Percentiles rank a stretch among this genome's conserved stretches.
phyloP scores from a whole-genome alignment of 53 echinoderm and acorn worm genomes.

The Holothuria leucospilota region DNA sequence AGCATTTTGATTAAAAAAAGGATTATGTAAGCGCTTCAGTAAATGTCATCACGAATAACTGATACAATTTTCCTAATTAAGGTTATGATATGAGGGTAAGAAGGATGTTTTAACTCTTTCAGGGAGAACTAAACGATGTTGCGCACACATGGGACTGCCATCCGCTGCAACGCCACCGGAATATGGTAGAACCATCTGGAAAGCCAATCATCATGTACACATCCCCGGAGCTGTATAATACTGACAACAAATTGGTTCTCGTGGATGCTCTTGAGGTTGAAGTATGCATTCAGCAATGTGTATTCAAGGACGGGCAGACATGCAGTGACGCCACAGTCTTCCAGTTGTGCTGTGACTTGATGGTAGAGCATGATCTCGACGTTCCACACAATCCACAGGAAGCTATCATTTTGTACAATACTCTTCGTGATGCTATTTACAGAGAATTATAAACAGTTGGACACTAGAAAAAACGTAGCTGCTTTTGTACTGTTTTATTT shows the following conservation, averaged over 20 bases:
- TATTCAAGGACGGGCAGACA: conserved; percentile 19
- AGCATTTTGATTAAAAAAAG: too few relatives aligned
- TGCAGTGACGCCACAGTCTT: conserved; percentile 36
- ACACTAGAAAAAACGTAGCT: not conserved
- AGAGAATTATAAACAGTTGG: conserved; percentile 32
- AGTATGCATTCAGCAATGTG: conserved; percentile 23
- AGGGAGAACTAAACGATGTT: conserved; percentile 48
- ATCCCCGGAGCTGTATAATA: conserved; percentile 11
- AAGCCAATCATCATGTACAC: conserved; percentile 12
- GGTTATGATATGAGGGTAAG: too few relatives aligned
- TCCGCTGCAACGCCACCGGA: conserved; percentile 34
- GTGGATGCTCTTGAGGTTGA: conserved; percentile 19
- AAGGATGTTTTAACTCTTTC: conserved; percentile 6
- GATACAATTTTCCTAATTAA: too few relatives aligned
- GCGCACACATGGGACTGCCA: conserved; percentile 54
- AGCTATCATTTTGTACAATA: conserved; percentile 44
- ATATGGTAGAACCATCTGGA: conserved; percentile 33
- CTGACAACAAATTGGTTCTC: not conserved
- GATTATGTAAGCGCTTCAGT: too few relatives aligned
- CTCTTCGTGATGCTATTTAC: conserved; percentile 48
- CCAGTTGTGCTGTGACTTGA: conserved; percentile 37
- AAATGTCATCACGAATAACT: too few relatives aligned
- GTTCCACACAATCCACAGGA: conserved; percentile 46
- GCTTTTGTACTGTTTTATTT: not conserved
- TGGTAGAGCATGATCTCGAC: conserved; percentile 45